A percentile compares a stretch with the other conserved stretches of the same genome.
These are phyloP conservation scores for Cheilosia vernalis DNA, from an alignment of 2,888 invertebrate species.

Conservation along the genomic window DNA sequence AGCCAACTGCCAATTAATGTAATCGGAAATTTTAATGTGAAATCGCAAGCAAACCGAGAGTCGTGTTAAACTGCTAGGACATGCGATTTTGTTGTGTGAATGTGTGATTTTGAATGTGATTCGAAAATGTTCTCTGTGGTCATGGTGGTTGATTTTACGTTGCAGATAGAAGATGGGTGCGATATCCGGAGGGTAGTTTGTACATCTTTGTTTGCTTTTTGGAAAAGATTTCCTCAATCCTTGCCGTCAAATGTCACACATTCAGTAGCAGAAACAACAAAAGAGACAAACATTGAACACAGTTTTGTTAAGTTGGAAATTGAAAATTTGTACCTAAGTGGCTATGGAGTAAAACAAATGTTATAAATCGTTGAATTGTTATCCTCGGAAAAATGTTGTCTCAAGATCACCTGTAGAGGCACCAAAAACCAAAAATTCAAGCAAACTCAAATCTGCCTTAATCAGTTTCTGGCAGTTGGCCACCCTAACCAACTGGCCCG, in stretches of 20 bases:
- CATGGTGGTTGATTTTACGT: constrained; percentile 1
- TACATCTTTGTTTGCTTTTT: constrained; percentile 9
- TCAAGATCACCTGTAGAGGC: no score
- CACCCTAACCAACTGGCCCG: no score
- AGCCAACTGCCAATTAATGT: constrained; percentile 70
- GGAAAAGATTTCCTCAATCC: constrained; percentile 24
- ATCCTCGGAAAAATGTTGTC: no score
- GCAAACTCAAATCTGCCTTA: no score
- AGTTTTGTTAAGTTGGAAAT: no score
- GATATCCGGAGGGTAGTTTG: constrained; percentile 41
- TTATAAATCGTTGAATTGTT: no score
- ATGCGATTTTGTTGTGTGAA: constrained; percentile 9
- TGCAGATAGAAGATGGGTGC: constrained; percentile 32
- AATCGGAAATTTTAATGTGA: constrained; percentile 61
- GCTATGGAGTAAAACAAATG: not conserved
- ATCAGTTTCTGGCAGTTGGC: no score
- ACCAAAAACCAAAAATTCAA: no score
- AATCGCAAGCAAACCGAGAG: constrained; percentile 23
- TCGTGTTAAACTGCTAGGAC: constrained; percentile 12
- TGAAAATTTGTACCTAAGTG: not conserved
- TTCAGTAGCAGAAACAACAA: not conserved
- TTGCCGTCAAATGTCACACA: not conserved
- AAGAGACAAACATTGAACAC: not conserved
- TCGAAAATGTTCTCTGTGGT: not conserved
- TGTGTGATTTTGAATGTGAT: constrained; percentile 54